phyloP scores from a whole-genome alignment of 2,888 invertebrate species.

The Nudaria mundana region DNA sequence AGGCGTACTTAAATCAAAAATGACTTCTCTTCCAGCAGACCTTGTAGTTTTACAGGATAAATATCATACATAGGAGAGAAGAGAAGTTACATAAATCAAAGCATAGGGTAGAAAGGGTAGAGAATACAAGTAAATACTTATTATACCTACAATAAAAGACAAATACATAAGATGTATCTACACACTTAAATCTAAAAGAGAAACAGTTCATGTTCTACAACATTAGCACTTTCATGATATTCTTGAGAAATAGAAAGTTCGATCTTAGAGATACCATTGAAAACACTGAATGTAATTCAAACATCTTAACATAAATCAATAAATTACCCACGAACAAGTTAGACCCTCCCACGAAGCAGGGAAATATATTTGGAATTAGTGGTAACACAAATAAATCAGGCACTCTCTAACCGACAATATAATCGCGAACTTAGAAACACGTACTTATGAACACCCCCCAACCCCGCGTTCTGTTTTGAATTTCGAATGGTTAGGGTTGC shows the following conservation, averaged over 20 bases:
- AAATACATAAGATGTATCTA: no score
- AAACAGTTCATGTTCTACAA: no score
- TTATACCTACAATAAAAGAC: no score
- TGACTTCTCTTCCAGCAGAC: no score
- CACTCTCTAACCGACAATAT: constrained; percentile 38
- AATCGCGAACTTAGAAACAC: constrained; percentile 50
- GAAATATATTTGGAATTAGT: constrained; percentile 51
- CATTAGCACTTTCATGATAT: no score
- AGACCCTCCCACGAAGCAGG: constrained; percentile 32
- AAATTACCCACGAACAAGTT: constrained; percentile 36
- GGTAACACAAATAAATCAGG: constrained; percentile 52
- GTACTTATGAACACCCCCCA: constrained; percentile 47
- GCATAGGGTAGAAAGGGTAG: no score
- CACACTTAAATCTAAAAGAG: no score
- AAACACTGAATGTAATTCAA: constrained; percentile 23
- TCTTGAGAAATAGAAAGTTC: neutral
- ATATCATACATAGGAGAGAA: no score
- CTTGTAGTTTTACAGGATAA: no score
- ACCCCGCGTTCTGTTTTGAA: constrained; percentile 42
- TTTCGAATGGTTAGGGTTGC: constrained; percentile 44
- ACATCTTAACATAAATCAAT: constrained; percentile 35
- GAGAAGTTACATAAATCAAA: no score
- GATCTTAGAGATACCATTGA: neutral
- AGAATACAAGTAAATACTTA: no score
- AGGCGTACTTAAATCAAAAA: no score